Evolutionary conservation across 2,888 invertebrate genomes (phyloP).

Genomic region (Epistrophe eligans): DNA sequence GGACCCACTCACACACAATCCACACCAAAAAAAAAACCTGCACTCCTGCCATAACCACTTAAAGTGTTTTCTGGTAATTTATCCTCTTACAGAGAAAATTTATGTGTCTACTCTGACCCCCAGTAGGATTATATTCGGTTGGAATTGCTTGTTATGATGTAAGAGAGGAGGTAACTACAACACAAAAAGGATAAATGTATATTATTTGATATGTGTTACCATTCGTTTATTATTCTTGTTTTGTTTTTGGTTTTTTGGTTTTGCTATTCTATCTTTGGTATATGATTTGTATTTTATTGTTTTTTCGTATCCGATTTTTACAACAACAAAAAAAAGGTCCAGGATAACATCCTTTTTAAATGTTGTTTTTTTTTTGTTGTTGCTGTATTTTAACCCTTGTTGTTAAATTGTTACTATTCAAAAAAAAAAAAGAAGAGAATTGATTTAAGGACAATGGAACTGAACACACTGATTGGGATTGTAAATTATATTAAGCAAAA

Average conservation of each 20-base stretch:
- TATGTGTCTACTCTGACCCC: constrained; percentile 73
- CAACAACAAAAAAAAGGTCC: not conserved
- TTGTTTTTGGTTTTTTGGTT: constrained; percentile 38
- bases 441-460: constrained; percentile 52
- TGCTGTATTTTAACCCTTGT: not conserved
- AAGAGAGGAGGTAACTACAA: constrained; percentile 63
- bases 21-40: not conserved
- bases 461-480: constrained; percentile 59
- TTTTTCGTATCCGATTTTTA: not conserved
- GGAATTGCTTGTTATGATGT: constrained; percentile 71
- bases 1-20: not conserved
- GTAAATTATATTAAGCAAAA: constrained; percentile 18
- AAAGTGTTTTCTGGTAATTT: constrained; percentile 72
- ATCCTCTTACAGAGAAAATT: constrained; percentile 68
- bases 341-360: constrained; percentile 27
- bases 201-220: constrained; percentile 50
- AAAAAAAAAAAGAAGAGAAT: not conserved
- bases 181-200: constrained; percentile 55
- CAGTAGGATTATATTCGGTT: constrained; percentile 61
- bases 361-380: constrained; percentile 4
- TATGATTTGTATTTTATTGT: constrained; percentile 18
- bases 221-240: not conserved
- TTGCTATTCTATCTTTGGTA: constrained; percentile 22
- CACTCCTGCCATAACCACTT: constrained; percentile 29
- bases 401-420: constrained; percentile 3